Base-by-base conservation (phyloP, 2,113 vertebrate species). In the Ranitomeya imitator region DNA sequence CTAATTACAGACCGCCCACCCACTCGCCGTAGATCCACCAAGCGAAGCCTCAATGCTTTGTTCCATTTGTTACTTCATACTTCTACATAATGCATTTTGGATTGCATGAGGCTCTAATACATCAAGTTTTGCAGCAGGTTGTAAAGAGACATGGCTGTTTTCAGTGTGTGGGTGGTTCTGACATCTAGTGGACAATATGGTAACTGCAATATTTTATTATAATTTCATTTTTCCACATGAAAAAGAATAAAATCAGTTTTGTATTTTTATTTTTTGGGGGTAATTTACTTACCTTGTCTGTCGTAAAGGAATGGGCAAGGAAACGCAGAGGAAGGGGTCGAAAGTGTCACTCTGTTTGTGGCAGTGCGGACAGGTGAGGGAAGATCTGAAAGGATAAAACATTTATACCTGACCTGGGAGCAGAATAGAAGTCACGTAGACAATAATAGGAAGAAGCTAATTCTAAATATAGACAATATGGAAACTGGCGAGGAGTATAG, bases 301-400 rank as follows among this genome's bases (percentile, higher is more conserved):
- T 74, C 96, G 96, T 76, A 97, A 93, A 0, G 98, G 97, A 89
- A 99, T 98, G 9, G 97, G 97, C 76, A 99, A 94, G 0, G 98
- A 99, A 91, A 99, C 96, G 55, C 98, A 99, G 81, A 96, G 93
- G 92, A 99, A 99, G 0, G 97, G 98, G 90, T 99, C 98, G 0
- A 98, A 99, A 90, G 98, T 99, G 96, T 98, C 99, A 95, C 98
- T 99, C 92, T 99, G 98, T 90, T 97, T 98, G 93, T 93, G 96
- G 94, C 98, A 99, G 92, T 98, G 97, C 63, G 98, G 97, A 89
- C 98, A 99, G 0, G 98, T 99, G 94, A 99, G 91, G 63, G 97
- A 99, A 45, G 97, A 99, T 92, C 98, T 99, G 92, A 81, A 80
- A 69, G 18, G 55, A 61, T 45, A 86, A 69, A 19, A 85, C 15